These are phyloP conservation scores for Drosophila aff. DNA, from an alignment of 1,140 invertebrate genomes.

Conservation along the genomic window DNA sequence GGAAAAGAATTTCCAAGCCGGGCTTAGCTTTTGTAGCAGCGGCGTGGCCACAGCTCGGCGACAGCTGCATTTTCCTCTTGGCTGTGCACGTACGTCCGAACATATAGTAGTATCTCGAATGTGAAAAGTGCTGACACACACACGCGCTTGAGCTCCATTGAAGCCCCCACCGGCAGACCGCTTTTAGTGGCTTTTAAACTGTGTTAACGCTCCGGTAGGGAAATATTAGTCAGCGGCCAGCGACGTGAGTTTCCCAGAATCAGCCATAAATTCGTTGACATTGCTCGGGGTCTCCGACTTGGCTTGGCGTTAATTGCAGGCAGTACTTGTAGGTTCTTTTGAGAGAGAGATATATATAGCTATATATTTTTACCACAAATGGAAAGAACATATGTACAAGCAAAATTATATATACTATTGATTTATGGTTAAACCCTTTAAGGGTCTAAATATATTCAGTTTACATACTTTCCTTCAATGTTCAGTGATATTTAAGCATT, in stretches of 20 bases:
- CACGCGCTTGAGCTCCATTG: slow-evolving; percentile 7
- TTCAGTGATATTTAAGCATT: background rate
- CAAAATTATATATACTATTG: background rate
- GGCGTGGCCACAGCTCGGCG: background rate
- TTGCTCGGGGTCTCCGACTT: slow-evolving; percentile 23
- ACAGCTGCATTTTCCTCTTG: slow-evolving; percentile 48
- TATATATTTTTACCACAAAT: background rate
- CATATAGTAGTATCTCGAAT: slow-evolving; percentile 12
- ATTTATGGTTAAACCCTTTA: background rate
- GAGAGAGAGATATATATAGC: too few species aligned
- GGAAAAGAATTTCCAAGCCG: slow-evolving; percentile 38
- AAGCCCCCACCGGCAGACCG: slow-evolving; percentile 8
- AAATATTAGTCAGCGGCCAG: slow-evolving; percentile 45
- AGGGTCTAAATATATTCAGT: too few species aligned
- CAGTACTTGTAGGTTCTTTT: slow-evolving; percentile 3
- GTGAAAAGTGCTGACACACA: slow-evolving; percentile 46
- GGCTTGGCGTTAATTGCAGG: slow-evolving; percentile 14
- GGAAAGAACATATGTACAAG: background rate
- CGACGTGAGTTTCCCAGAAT: slow-evolving; percentile 47
- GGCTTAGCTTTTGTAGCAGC: slow-evolving; percentile 21
- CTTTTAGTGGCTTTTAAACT: slow-evolving; percentile 47
- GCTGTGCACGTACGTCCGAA: slow-evolving; percentile 40
- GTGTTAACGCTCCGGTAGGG: slow-evolving; percentile 47
- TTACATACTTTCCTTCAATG: background rate
- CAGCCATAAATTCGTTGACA: slow-evolving; percentile 47